Conservation (phyloP, 2,888 invertebrate genomes). For the Cerceris ruficornis region DNA sequence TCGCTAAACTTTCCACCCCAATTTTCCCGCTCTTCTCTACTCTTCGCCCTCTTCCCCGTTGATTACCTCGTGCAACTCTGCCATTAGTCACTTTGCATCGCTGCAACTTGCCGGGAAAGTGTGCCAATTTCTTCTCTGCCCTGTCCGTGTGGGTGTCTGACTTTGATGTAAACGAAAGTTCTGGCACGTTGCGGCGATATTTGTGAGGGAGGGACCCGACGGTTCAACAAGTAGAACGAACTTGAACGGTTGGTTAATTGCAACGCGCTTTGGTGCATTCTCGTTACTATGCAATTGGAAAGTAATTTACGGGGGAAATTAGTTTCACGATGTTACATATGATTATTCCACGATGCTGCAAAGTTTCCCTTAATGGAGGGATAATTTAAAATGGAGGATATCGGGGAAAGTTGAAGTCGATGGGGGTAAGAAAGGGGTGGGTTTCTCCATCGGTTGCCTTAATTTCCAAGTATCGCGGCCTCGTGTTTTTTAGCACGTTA, state of each 20-base stretch:
- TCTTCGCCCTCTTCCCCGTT: background rate
- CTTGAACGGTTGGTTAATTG: no score
- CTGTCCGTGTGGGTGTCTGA: no score
- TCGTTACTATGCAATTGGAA: no score
- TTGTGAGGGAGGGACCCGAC: no score
- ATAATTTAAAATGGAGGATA: background rate
- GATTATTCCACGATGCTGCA: no score
- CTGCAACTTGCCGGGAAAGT: background rate
- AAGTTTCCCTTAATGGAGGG: no score
- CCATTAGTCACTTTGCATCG: slow-evolving; percentile 5
- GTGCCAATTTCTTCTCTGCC: background rate
- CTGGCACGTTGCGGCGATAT: background rate
- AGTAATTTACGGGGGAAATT: no score
- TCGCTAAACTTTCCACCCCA: background rate
- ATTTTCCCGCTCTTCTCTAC: background rate
- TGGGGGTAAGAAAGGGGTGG: background rate
- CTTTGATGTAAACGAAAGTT: background rate
- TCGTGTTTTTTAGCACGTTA: background rate
- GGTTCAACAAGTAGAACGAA: no score
- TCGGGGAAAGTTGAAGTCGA: background rate
- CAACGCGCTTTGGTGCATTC: no score
- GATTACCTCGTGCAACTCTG: background rate
- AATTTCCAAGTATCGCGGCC: background rate
- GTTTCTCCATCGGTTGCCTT: background rate
- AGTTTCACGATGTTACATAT: no score